These are phyloP conservation scores for Drosophila kurseongensis DNA, from an alignment of 1,140 invertebrate species.

Conservation along the genomic window DNA sequence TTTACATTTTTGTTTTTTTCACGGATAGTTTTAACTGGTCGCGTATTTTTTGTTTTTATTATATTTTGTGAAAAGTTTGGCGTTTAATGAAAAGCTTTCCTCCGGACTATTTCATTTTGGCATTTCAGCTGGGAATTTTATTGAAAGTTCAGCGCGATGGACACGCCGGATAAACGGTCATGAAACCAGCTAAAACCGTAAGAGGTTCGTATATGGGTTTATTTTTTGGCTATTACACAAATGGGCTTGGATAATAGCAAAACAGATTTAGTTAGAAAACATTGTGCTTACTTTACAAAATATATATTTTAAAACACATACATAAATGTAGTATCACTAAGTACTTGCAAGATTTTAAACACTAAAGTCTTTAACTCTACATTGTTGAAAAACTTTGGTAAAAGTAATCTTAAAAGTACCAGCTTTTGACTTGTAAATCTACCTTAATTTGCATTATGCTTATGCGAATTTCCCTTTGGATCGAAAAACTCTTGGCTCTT, in stretches of 20 bases:
- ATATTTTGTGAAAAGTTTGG: slow-evolving; percentile 52
- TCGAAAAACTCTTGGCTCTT: slow-evolving; percentile 16
- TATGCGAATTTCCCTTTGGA: slow-evolving; percentile 13
- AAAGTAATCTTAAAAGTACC: not conserved
- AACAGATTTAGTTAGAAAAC: not conserved
- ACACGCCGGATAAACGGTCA: slow-evolving; percentile 31
- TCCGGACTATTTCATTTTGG: slow-evolving; percentile 33
- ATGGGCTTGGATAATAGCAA: not conserved
- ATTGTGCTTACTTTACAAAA: too few species aligned
- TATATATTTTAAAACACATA: too few species aligned
- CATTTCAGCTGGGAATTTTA: slow-evolving; percentile 18
- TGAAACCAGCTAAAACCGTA: slow-evolving; percentile 5
- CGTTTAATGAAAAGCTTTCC: slow-evolving; percentile 52
- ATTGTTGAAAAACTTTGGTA: not conserved
- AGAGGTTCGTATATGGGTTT: slow-evolving; percentile 3
- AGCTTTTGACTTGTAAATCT: slow-evolving; percentile 25
- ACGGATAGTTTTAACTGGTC: slow-evolving; percentile 35
- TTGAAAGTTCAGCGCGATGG: slow-evolving; percentile 28
- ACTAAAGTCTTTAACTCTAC: too few species aligned
- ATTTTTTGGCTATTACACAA: slow-evolving; percentile 8
- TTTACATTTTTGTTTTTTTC: slow-evolving; percentile 7
- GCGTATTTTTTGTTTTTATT: slow-evolving; percentile 28
- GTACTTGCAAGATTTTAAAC: too few species aligned
- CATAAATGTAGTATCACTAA: too few species aligned
- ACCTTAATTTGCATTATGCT: slow-evolving; percentile 22